These are phyloP conservation scores for Sericinus montela DNA, from an alignment of 2,888 invertebrate genomes.

Conservation along the genomic window DNA sequence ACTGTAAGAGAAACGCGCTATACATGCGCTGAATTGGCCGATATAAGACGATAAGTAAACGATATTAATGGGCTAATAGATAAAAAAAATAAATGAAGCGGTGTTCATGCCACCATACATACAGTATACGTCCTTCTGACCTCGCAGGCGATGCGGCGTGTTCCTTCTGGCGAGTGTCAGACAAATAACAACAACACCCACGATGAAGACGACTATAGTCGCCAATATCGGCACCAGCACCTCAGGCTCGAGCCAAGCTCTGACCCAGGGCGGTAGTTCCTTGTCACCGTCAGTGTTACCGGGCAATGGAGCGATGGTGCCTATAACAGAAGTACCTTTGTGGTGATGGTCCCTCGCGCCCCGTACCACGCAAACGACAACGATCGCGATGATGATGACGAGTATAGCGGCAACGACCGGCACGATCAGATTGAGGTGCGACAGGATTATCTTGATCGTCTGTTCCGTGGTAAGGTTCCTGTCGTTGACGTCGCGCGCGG, in stretches of 20 bases:
- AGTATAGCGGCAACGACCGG: slow-evolving; percentile 94
- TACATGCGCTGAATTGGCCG: slow-evolving; percentile 3
- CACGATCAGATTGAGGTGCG: slow-evolving; percentile 95
- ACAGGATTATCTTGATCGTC: slow-evolving; percentile 91
- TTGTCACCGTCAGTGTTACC: slow-evolving; percentile 76
- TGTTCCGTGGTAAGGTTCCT: slow-evolving; percentile 88
- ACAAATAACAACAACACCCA: slow-evolving; percentile 94
- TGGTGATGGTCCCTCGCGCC: slow-evolving; percentile 90
- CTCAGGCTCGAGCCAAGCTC: slow-evolving; percentile 92
- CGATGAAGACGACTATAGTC: slow-evolving; percentile 92
- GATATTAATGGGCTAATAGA: slow-evolving; percentile 6
- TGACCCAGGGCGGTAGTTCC: slow-evolving; percentile 86
- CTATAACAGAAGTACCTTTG: slow-evolving; percentile 87
- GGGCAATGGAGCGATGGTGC: slow-evolving; percentile 89
- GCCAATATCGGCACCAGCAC: slow-evolving; percentile 94
- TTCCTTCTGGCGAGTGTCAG: slow-evolving; percentile 91
- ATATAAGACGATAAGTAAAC: background rate
- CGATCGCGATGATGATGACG: slow-evolving; percentile 95
- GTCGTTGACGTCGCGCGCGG: slow-evolving; percentile 84
- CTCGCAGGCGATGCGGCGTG: slow-evolving; percentile 89
- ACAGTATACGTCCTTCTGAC: slow-evolving; percentile 88
- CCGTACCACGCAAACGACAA: slow-evolving; percentile 94
- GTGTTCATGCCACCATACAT: slow-evolving; percentile 79
- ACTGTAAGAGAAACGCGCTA: background rate
- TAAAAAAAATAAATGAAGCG: slow-evolving; percentile 49